Base-by-base conservation (phyloP, 2,113 vertebrate genomes). In the Pionites leucogaster region DNA sequence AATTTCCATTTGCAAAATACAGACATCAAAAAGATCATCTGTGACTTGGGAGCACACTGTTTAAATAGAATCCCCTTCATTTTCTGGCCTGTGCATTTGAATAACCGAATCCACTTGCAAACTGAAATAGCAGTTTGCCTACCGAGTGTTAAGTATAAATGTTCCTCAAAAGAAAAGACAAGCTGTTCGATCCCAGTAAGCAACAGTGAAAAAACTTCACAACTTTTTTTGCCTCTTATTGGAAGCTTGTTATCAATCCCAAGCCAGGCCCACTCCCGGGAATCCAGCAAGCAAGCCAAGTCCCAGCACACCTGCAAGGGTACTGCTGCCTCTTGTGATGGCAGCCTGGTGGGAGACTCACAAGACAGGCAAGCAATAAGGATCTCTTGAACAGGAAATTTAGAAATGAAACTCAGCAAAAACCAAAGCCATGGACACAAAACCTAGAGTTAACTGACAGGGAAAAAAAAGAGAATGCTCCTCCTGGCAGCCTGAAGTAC, bases 21-120 rank as follows among this genome's bases (percentile, higher is more conserved):
- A 97, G 96, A 97, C 94, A 97, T 97, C 96, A 97, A 96, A 97
- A 97, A 96, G 95, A 96, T 96, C 96, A 97, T 96, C 95, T 96
- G 93, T 92, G 95, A 97, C 96, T 96, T 35, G 81, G 91, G 87
- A 97, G 92, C 96, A 88, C 89, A 49, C 86, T 90, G 91, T 92
- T 97, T 96, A 96, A 96, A 97, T 90, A 96, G 96, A 96, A 96
- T 95, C 80, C 87, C 95, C 95, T 97, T 96, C 96, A 95, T 95
- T 97, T 97, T 96, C 94, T 96, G 96, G 90, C 91, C 96, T 89
- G 72, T 93, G 94, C 95, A 94, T 97, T 92, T 96, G 96, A 97
- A 95, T 97, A 95, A 96, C 93, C 8, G 79, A 97, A 97, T 96
- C 94, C 78, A 95, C 97, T 95, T 93, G 96, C 93, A 94, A 94